Evolutionary conservation across 2,888 invertebrate species (phyloP).

Genomic region (Liopterus haemorrhoidalis): DNA sequence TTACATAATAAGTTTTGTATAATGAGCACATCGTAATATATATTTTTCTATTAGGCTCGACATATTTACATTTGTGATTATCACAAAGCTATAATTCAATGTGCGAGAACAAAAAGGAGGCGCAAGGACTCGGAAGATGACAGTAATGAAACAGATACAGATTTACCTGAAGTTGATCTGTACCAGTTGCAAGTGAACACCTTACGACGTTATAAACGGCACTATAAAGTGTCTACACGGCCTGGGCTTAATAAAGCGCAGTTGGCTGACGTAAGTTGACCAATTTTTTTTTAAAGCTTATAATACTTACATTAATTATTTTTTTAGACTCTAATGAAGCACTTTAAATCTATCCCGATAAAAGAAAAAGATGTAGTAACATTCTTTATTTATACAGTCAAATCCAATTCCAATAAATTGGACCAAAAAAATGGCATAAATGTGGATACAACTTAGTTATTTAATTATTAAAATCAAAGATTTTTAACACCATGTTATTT

Average conservation of each 20-base stretch:
- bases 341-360: conserved; percentile 91
- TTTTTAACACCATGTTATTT: conserved; percentile 18
- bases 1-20: conserved; percentile 11
- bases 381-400: conserved; percentile 93
- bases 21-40: not conserved
- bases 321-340: conserved; percentile 85
- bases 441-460: conserved; percentile 53
- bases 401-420: conserved; percentile 83
- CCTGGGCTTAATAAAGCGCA: conserved; percentile 93
- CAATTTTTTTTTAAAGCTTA: conserved; percentile 29
- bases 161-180: conserved; percentile 88
- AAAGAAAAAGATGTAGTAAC: conserved; percentile 92
- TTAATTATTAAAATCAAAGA: conserved; percentile 1
- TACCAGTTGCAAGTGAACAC: conserved; percentile 91
- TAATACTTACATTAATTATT: conserved; percentile 31
- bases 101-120: conserved; percentile 85
- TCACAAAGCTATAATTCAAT: conserved; percentile 93
- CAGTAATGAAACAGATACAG: conserved; percentile 87
- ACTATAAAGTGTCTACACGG: conserved; percentile 85
- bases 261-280: conserved; percentile 79
- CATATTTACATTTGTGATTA: conserved; percentile 96
- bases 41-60: conserved; percentile 59
- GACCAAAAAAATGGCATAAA: conserved; percentile 76
- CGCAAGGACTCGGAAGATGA: conserved; percentile 93
- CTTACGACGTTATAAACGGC: conserved; percentile 85